Evolutionary conservation across 92 coral and sea anemone species (phyloP).

Genomic region (Paragorgia papillata): DNA sequence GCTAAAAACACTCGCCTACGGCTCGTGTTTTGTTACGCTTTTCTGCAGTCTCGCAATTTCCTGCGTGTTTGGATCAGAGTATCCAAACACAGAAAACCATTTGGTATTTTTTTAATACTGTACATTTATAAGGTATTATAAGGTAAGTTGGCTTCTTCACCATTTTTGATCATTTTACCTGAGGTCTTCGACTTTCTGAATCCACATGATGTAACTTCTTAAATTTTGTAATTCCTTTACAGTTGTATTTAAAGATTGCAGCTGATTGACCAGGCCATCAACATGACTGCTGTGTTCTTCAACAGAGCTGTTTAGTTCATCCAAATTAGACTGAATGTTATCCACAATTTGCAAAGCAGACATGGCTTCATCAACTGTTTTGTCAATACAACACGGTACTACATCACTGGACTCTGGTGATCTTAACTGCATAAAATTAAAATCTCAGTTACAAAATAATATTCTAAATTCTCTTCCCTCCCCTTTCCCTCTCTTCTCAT

Average conservation of each 20-base stretch:
- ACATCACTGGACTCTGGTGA: background rate
- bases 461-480: background rate
- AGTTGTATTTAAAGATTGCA: conserved; percentile 21
- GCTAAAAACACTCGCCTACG: too few species aligned
- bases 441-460: background rate
- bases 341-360: conserved; percentile 10
- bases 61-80: too few species aligned
- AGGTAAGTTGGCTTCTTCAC: too few species aligned
- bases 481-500: background rate
- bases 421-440: conserved; percentile 7
- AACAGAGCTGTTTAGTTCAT: conserved; percentile 8
- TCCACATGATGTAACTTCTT: conserved; percentile 81
- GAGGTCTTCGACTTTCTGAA: conserved; percentile 75
- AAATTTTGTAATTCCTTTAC: conserved; percentile 83
- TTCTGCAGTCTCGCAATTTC: too few species aligned
- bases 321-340: conserved; percentile 13
- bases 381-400: conserved; percentile 16
- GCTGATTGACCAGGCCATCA: conserved; percentile 4
- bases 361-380: conserved; percentile 23
- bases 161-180: conserved; percentile 53
- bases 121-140: too few species aligned
- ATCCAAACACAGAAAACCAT: too few species aligned
- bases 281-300: conserved; percentile 14
- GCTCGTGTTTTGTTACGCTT: too few species aligned
- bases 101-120: too few species aligned